Percentiles rank a stretch among this genome's conserved stretches.
phyloP scores from a whole-genome alignment of 2,797 vertebrate species.

The Neosilurus mollespiculum region DNA sequence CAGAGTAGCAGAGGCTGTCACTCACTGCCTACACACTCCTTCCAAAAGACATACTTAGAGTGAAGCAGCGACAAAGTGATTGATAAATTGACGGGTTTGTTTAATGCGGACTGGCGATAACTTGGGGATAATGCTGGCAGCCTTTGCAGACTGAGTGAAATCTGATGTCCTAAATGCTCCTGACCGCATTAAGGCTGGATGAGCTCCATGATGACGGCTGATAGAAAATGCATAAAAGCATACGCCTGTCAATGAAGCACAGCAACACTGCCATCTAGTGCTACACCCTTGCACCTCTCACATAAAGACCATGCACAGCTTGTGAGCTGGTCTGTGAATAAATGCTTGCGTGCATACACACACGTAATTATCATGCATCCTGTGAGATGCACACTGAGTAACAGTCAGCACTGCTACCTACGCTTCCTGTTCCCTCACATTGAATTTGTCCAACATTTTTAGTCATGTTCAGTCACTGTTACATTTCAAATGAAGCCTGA shows the following conservation, averaged over 20 bases:
- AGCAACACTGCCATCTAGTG: constrained; percentile 59
- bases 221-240: constrained; percentile 32
- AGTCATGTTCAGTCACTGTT: not conserved
- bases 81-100: constrained; percentile 57
- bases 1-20: constrained; percentile 41
- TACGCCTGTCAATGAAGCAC: not conserved
- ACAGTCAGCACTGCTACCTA: constrained; percentile 11
- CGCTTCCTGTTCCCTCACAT: constrained; percentile 32
- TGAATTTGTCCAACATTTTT: constrained; percentile 1
- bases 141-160: constrained; percentile 56
- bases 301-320: constrained; percentile 14
- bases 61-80: constrained; percentile 44
- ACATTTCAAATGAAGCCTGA: not conserved
- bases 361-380: constrained; percentile 13
- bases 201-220: constrained; percentile 41
- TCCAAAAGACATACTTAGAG: constrained; percentile 48
- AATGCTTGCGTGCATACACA: not conserved
- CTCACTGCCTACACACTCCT: constrained; percentile 31
- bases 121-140: constrained; percentile 45
- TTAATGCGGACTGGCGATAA: constrained; percentile 52
- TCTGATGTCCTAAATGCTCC: constrained; percentile 55
- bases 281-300: not conserved
- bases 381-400: constrained; percentile 38
- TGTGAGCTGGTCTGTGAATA: constrained; percentile 11
- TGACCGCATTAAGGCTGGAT: constrained; percentile 49